phyloP scores from a whole-genome alignment of 2,888 invertebrate species.

The Sylvicola fuscatus region DNA sequence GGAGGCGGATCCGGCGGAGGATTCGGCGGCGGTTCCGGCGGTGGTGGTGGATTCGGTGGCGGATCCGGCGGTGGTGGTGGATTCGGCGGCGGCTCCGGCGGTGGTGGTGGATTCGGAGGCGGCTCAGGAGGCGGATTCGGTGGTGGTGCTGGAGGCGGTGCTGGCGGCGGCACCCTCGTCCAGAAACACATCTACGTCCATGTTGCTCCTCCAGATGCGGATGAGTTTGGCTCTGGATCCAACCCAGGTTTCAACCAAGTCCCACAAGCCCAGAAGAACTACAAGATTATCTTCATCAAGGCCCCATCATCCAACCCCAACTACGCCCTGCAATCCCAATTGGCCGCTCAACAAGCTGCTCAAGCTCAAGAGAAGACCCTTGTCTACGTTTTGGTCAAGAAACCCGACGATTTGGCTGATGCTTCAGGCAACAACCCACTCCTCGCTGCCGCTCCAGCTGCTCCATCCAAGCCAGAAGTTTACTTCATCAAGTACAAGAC shows the following conservation, averaged over 20 bases:
- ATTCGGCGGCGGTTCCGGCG: neutral
- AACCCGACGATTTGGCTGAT: constrained; percentile 2
- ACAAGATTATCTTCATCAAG: constrained; percentile 3
- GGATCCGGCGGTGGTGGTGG: neutral
- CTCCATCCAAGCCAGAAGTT: constrained; percentile 3
- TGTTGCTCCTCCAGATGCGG: constrained; percentile 3
- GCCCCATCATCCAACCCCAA: constrained; percentile 1
- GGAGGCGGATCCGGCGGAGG: constrained; percentile 1
- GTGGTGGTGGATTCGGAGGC: neutral
- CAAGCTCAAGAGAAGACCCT: constrained; percentile 3
- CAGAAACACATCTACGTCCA: constrained; percentile 4
- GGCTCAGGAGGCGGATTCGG: neutral
- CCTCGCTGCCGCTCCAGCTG: neutral
- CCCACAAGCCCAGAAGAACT: constrained; percentile 4
- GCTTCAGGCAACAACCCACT: neutral
- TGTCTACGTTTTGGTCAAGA: constrained; percentile 3
- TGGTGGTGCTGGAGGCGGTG: neutral
- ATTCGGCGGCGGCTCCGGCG: neutral
- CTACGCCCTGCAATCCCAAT: neutral
- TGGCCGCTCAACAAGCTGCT: neutral
- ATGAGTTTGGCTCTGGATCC: neutral
- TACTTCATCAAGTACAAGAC: constrained; percentile 4
- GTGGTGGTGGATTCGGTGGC: neutral
- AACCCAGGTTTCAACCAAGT: neutral
- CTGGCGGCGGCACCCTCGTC: neutral